A percentile compares a stretch with the other conserved stretches of the same genome.
These are phyloP conservation scores for Apodemus speciosus DNA, from an alignment of 2,113 vertebrate species.

Conservation along the genomic window DNA sequence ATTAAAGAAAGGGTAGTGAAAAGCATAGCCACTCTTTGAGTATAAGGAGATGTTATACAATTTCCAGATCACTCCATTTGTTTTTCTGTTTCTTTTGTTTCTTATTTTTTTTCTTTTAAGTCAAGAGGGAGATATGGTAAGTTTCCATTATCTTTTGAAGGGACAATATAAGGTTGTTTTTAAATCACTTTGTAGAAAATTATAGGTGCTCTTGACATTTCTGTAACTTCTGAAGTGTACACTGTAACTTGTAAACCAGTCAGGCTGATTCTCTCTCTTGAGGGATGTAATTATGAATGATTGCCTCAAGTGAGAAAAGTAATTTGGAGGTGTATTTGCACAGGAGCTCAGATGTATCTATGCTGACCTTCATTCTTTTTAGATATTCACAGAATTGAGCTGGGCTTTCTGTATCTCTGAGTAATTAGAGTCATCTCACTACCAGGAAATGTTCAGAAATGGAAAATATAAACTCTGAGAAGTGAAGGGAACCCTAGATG, in stretches of 20 bases:
- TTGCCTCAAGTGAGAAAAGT: constrained; percentile 59
- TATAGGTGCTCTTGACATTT: constrained; percentile 49
- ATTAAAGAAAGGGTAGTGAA: background rate
- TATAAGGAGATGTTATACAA: background rate
- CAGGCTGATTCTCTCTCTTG: constrained; percentile 60
- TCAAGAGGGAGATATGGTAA: background rate
- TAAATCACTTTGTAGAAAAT: constrained; percentile 5
- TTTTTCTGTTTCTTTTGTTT: background rate
- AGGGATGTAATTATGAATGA: constrained; percentile 53
- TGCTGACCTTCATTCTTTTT: constrained; percentile 40
- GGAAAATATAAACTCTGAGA: constrained; percentile 19
- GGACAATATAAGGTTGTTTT: background rate
- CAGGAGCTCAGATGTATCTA: background rate
- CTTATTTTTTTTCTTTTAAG: background rate
- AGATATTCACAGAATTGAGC: constrained; percentile 14
- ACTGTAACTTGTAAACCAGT: constrained; percentile 60
- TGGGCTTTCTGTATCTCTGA: background rate
- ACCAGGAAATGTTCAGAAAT: constrained; percentile 7
- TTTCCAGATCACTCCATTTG: background rate
- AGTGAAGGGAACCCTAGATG: background rate
- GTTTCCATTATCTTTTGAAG: constrained; percentile 48
- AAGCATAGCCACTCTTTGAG: background rate
- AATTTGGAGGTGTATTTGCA: constrained; percentile 55
- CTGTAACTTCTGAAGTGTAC: constrained; percentile 45
- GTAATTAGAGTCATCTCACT: constrained; percentile 36